phyloP scores from a whole-genome alignment of 2,888 invertebrate species.

The Drosophila nr. perissopoda region DNA sequence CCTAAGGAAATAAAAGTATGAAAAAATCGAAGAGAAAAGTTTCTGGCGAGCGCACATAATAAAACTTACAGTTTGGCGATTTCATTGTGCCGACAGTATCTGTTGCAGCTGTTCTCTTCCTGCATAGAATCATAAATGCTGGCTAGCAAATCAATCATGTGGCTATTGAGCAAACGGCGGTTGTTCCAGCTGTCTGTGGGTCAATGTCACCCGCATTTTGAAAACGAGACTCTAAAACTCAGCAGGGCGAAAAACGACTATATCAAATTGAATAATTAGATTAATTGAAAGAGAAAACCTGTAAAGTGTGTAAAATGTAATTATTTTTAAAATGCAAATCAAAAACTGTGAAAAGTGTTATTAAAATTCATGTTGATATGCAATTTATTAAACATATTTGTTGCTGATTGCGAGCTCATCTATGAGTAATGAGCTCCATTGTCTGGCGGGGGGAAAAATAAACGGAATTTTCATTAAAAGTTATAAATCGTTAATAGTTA shows the following conservation, averaged over 20 bases:
- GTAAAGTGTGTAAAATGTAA: conserved; percentile 44
- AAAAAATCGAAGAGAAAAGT: conserved; percentile 26
- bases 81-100: conserved; percentile 6
- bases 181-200: conserved; percentile 28
- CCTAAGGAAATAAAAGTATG: conserved; percentile 33
- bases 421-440: conserved; percentile 61
- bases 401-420: conserved; percentile 60
- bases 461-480: conserved; percentile 28
- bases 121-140: conserved; percentile 22
- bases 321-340: conserved; percentile 63
- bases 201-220: conserved; percentile 53
- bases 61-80: conserved; percentile 45
- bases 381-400: conserved; percentile 45
- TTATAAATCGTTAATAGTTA: conserved; percentile 24
- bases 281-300: conserved; percentile 50
- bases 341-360: conserved; percentile 27
- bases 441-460: conserved; percentile 18
- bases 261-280: conserved; percentile 56
- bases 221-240: conserved; percentile 13
- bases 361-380: conserved; percentile 35
- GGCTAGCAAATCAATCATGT: conserved; percentile 56
- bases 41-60: conserved; percentile 22
- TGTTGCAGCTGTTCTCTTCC: conserved; percentile 33
- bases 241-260: conserved; percentile 2
- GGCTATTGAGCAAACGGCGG: not conserved